Evolutionary conservation across 2,888 invertebrate species (phyloP).

Genomic region (Serripes groenlandicus): DNA sequence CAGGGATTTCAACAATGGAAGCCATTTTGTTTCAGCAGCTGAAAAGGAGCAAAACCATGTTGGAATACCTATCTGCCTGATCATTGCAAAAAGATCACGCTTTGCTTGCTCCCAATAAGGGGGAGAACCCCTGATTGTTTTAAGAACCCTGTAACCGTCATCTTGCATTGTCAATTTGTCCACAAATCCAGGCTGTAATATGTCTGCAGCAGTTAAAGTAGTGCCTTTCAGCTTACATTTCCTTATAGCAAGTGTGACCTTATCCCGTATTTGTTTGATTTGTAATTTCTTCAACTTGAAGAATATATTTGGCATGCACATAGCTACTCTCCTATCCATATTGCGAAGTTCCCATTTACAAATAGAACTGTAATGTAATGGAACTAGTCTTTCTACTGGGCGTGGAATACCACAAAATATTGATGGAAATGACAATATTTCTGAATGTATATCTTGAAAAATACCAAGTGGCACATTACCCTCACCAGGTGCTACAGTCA

Average conservation of each 20-base stretch:
- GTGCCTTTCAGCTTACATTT: constrained; percentile 45
- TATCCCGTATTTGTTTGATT: constrained; percentile 42
- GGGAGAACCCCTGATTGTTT: constrained; percentile 44
- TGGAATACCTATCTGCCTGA: constrained; percentile 50
- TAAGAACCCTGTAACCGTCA: constrained; percentile 45
- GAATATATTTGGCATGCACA: constrained; percentile 33
- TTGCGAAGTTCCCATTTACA: constrained; percentile 50
- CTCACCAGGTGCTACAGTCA: constrained; percentile 40
- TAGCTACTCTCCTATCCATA: constrained; percentile 40
- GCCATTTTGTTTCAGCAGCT: constrained; percentile 54
- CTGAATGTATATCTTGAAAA: constrained; percentile 37
- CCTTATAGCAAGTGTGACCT: constrained; percentile 36
- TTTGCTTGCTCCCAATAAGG: constrained; percentile 49
- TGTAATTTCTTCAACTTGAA: constrained; percentile 45
- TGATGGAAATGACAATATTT: constrained; percentile 34
- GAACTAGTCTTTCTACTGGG: constrained; percentile 19
- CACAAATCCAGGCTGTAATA: constrained; percentile 21
- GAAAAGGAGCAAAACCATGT: constrained; percentile 32
- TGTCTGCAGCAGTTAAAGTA: constrained; percentile 36
- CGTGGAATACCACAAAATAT: constrained; percentile 33
- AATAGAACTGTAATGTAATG: constrained; percentile 36
- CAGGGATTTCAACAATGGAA: constrained; percentile 11
- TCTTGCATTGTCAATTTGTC: constrained; percentile 34
- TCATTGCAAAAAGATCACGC: constrained; percentile 46
- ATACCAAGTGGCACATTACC: constrained; percentile 30